Percentiles rank a stretch among this genome's conserved stretches.
Evolutionary conservation across 2,888 invertebrate species (phyloP).

Genomic region (Iphiclides podalirius): DNA sequence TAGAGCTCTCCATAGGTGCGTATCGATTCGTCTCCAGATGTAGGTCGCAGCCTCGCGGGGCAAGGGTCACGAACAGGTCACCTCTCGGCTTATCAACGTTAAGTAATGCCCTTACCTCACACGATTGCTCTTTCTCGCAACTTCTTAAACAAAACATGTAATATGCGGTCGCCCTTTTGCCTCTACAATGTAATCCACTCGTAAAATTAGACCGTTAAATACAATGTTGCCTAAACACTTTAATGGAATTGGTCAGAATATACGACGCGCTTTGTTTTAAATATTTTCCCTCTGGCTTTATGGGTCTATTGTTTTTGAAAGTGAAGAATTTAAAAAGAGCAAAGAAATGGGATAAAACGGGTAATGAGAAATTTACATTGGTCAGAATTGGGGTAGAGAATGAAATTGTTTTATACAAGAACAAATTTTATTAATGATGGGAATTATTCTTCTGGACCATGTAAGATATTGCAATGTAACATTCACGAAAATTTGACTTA

Average conservation of each 20-base stretch:
- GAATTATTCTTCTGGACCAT: too few relatives aligned
- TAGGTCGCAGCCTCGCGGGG: constrained; percentile 81
- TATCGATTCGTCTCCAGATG: constrained; percentile 62
- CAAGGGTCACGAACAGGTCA: constrained; percentile 79
- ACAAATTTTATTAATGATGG: too few relatives aligned
- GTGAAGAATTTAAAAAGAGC: constrained; percentile 9
- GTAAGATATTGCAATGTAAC: too few relatives aligned
- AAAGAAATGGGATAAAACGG: neutral
- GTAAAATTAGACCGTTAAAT: constrained; percentile 52
- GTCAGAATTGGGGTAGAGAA: too few relatives aligned
- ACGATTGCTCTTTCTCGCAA: constrained; percentile 28
- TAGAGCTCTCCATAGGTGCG: constrained; percentile 34
- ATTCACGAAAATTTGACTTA: too few relatives aligned
- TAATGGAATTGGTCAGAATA: constrained; percentile 29
- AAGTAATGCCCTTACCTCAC: constrained; percentile 21
- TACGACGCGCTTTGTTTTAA: constrained; percentile 20
- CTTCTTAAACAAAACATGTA: constrained; percentile 41
- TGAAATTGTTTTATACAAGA: too few relatives aligned
- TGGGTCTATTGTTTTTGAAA: constrained; percentile 20
- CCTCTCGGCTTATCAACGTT: constrained; percentile 52
- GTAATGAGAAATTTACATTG: too few relatives aligned
- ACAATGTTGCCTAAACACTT: constrained; percentile 41
- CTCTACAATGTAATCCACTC: constrained; percentile 34
- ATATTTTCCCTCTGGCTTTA: constrained; percentile 14
- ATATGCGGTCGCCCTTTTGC: constrained; percentile 34